Conservation (phyloP, 2,888 invertebrate species). For the Cryptosula pallasiana region DNA sequence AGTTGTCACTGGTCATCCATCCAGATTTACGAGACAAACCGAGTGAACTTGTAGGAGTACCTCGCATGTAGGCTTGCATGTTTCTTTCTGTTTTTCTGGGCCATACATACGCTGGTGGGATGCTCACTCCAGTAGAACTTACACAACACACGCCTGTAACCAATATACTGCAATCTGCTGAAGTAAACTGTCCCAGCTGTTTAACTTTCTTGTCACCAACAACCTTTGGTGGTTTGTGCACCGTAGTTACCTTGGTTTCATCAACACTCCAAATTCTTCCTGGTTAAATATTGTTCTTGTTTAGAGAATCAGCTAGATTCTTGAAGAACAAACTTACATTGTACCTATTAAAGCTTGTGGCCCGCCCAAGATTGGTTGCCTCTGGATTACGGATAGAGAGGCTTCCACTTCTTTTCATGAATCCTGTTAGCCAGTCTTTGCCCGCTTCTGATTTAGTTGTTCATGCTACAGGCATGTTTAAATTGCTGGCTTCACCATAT, state of each 20-base stretch:
- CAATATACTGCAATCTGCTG: constrained; percentile 26
- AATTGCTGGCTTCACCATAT: not conserved
- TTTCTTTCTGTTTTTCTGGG: constrained; percentile 25
- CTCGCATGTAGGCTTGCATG: not conserved
- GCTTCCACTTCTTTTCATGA: not conserved
- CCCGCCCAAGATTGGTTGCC: not conserved
- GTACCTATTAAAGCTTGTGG: not conserved
- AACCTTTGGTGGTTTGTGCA: constrained; percentile 27
- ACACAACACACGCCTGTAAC: constrained; percentile 26
- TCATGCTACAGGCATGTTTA: not conserved
- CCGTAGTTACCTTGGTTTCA: constrained; percentile 23
- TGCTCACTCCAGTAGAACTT: constrained; percentile 25
- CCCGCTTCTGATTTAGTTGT: not conserved
- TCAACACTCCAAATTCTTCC: not conserved
- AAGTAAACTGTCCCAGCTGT: constrained; percentile 25
- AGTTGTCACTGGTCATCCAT: constrained; percentile 40
- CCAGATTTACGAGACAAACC: constrained; percentile 29
- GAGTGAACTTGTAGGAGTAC: not conserved
- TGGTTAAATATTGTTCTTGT: not conserved
- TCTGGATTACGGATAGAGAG: constrained; percentile 1
- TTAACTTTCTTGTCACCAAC: constrained; percentile 23
- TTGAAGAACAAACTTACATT: not conserved
- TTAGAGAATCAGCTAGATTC: not conserved
- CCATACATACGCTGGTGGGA: constrained; percentile 28
- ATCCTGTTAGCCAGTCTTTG: not conserved